Evolutionary conservation across 2,888 invertebrate species (phyloP).

Genomic region (Lasioglossum morio): DNA sequence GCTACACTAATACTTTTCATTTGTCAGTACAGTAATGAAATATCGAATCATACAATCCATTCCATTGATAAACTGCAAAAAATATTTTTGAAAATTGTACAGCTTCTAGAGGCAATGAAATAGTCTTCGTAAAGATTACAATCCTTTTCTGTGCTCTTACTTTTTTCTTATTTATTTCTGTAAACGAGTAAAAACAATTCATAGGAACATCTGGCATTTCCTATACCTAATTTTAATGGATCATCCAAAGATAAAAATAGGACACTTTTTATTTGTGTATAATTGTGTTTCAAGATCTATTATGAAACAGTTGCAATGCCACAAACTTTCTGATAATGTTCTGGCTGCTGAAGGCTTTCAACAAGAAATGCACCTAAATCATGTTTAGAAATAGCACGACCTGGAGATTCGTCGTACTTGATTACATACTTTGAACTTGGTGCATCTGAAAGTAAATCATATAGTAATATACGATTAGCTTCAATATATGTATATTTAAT

Average conservation of each 20-base stretch:
- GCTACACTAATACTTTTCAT: conserved; percentile 26
- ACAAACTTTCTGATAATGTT: conserved; percentile 89
- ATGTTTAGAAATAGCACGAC: conserved; percentile 90
- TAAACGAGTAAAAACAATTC: neutral
- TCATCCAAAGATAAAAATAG: conserved; percentile 26
- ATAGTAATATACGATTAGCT: neutral
- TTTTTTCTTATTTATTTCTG: conserved; percentile 4
- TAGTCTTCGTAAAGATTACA: conserved; percentile 22
- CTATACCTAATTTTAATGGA: conserved; percentile 7
- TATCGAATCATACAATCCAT: conserved; percentile 39
- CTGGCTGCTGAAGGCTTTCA: conserved; percentile 88
- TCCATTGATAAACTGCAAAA: conserved; percentile 19
- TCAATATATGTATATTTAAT: neutral
- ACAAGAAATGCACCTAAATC: conserved; percentile 92
- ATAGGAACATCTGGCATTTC: conserved; percentile 6
- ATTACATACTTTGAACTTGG: conserved; percentile 88
- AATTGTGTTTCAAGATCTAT: conserved; percentile 4
- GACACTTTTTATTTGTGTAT: conserved; percentile 28
- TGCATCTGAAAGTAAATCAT: conserved; percentile 86
- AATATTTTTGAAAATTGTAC: conserved; percentile 11
- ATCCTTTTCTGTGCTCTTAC: neutral
- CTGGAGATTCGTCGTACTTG: conserved; percentile 88
- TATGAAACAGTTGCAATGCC: conserved; percentile 86
- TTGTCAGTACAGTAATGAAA: neutral
- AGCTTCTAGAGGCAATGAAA: neutral